phyloP scores from a whole-genome alignment of 2,113 vertebrate genomes.

The Plotosus lineatus region DNA sequence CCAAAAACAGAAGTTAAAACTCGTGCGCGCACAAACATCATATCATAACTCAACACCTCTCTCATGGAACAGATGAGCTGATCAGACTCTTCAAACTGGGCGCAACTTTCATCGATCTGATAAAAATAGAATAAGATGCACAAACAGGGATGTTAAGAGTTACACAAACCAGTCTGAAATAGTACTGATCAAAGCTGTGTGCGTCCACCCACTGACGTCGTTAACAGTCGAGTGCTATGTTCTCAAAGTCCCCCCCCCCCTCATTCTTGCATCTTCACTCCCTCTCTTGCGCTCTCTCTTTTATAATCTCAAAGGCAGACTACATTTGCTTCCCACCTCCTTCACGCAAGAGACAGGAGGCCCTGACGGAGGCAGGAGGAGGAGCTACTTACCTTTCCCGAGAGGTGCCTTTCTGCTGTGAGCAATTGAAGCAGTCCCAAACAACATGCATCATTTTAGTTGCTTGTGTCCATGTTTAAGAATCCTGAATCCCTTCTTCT shows the following conservation, averaged over 20 bases:
- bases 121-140: slow-evolving; percentile 42
- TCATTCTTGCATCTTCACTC: too few relatives aligned
- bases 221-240: not conserved
- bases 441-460: slow-evolving; percentile 57
- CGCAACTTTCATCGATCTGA: not conserved
- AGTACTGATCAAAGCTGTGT: not conserved
- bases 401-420: slow-evolving; percentile 48
- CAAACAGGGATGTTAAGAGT: slow-evolving; percentile 46
- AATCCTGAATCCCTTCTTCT: slow-evolving; percentile 35
- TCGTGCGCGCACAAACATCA: not conserved
- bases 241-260: too few relatives aligned
- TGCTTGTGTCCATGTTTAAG: slow-evolving; percentile 40
- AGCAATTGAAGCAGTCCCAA: slow-evolving; percentile 64
- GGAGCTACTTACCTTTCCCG: slow-evolving; percentile 52
- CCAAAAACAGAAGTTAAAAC: slow-evolving; percentile 9
- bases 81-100: not conserved
- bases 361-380: not conserved
- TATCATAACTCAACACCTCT: not conserved
- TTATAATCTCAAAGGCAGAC: not conserved
- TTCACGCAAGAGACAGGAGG: not conserved
- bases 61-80: slow-evolving; percentile 3
- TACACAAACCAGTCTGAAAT: slow-evolving; percentile 16
- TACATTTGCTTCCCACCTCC: not conserved
- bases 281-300: too few relatives aligned
- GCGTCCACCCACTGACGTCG: not conserved